Evolutionary conservation across 1,140 invertebrate species (phyloP).

Genomic region (Euura saliciscinereae): DNA sequence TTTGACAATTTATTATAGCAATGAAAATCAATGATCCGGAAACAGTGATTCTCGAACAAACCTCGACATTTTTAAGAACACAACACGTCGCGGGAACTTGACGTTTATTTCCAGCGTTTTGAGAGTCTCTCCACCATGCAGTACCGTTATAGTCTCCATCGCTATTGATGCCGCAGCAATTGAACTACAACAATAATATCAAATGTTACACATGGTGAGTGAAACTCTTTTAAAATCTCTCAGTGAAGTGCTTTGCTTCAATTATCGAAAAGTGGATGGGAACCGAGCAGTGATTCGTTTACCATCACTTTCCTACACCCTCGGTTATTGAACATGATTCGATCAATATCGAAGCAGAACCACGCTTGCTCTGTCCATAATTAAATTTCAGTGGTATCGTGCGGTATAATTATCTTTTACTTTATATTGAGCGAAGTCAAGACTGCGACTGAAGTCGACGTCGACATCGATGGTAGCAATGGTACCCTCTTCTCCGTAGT

Average conservation of each 20-base stretch:
- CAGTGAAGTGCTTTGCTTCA: too few species aligned
- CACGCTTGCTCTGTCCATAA: too few species aligned
- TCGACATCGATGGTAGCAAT: conserved; percentile 29
- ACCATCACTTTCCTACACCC: too few species aligned
- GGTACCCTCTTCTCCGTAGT: conserved; percentile 53
- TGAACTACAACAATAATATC: conserved; percentile 55
- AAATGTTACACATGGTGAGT: conserved; percentile 8
- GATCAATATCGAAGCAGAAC: too few species aligned
- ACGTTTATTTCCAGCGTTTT: conserved; percentile 42
- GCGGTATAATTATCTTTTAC: conserved; percentile 32
- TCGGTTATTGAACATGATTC: too few species aligned
- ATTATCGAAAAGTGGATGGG: too few species aligned
- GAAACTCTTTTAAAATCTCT: too few species aligned
- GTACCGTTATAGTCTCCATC: conserved; percentile 60
- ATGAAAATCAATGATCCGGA: too few species aligned
- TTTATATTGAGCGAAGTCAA: conserved; percentile 63
- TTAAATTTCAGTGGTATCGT: too few species aligned
- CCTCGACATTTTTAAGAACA: conserved; percentile 54
- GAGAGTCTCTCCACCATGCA: conserved; percentile 53
- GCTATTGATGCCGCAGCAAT: conserved; percentile 64
- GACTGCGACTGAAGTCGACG: conserved; percentile 55
- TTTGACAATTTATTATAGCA: neutral
- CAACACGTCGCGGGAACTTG: conserved; percentile 60
- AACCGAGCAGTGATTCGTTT: too few species aligned
- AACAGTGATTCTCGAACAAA: conserved; percentile 29